Base-by-base conservation (phyloP, 2,888 invertebrate genomes). In the Pinctada fucata region DNA sequence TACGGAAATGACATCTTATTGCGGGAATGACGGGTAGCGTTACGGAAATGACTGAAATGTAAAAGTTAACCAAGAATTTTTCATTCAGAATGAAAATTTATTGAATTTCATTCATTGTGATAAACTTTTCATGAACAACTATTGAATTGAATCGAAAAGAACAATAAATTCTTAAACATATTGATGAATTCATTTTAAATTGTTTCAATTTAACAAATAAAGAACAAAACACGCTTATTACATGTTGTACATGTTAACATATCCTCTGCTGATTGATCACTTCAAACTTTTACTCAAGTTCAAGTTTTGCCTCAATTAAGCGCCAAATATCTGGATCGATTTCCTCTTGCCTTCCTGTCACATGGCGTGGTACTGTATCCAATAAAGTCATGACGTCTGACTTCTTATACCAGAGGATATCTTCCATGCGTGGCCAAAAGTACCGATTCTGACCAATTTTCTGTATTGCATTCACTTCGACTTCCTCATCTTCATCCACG, bases 391-490 rank as follows among this genome's bases (percentile, higher is more conserved):
- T 76, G 1, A 76, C 49, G 65, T 70, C 50, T 4, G 68, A 45
- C 68, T 64, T 70, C 8, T 5, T 4, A 50, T 70, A 76, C 70
- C 70, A 70, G 3, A 78, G 68, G 3, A 52, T 51, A 63, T 78
- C 77, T 10, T 78, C 72, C 16, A 16, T 67, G 4, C 48, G 10
- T 4, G 80, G 80, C 74, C 77, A 77, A 16, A n/a, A 74, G 3
- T 10, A 76, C 31, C 74, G 3, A 64, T 78, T 78, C 8, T 71
- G 71, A 8, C 80, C 77, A 49, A 78, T 58, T 16, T 67, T 66
- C 51, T 75, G 77, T 77, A 80, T 80, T 1, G 65, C 67, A 16
- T 75, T 71, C 6, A 80, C 80, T 58, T 80, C 75, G 3, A 79
- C 65, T 48, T 79, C 72, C 45, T 81, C 81, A 50, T 68, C 78